phyloP scores from a whole-genome alignment of 2,113 vertebrate genomes.

The Pachyramphus minor region DNA sequence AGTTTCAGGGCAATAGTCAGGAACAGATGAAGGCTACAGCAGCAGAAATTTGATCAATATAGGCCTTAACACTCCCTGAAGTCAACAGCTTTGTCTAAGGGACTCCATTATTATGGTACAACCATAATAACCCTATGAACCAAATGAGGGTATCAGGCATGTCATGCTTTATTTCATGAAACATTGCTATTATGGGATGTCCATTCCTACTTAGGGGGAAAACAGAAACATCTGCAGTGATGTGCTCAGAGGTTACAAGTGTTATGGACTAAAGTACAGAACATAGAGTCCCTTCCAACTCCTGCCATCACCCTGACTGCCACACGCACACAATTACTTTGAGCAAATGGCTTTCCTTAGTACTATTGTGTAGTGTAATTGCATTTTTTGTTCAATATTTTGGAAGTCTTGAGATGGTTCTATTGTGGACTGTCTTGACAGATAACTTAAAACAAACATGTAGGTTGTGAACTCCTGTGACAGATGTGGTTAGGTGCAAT shows the following conservation, averaged over 20 bases:
- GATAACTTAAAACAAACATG: neutral
- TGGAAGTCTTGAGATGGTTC: neutral
- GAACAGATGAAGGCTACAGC: neutral
- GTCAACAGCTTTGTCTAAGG: neutral
- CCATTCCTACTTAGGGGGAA: neutral
- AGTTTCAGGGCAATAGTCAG: neutral
- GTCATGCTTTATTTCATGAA: neutral
- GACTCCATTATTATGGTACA: no score
- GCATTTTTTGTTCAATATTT: neutral
- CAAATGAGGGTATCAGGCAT: neutral
- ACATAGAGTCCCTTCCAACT: neutral
- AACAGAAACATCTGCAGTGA: neutral
- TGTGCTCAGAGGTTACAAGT: neutral
- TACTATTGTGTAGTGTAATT: neutral
- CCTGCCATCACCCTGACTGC: accelerated
- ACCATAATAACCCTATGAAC: neutral
- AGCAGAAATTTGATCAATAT: neutral
- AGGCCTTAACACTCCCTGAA: neutral
- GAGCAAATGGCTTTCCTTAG: neutral
- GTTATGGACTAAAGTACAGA: neutral
- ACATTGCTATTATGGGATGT: neutral
- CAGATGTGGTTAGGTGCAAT: neutral
- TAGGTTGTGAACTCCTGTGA: neutral
- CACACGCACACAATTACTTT: neutral
- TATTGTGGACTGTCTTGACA: neutral